Base-by-base conservation (phyloP, 2,113 vertebrate genomes). In the Gorsachius goisagi region DNA sequence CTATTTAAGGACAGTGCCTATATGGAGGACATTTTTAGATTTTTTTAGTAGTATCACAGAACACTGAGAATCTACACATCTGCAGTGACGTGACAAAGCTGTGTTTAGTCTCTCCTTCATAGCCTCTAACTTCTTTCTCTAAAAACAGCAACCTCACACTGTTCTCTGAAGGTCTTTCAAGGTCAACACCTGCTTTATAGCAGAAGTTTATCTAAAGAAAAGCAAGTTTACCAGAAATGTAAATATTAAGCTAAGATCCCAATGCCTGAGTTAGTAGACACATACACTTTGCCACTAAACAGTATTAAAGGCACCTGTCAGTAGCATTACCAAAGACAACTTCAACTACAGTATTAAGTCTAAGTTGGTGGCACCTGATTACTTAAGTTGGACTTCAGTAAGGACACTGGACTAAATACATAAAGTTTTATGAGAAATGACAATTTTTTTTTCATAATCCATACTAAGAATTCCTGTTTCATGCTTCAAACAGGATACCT, bases 191-290 rank as follows among this genome's bases (percentile, higher is more conserved):
- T 88, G 59, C 71, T 62, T 92, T 52, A 45, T 2, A 85, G 39
- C 56, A 76, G 44, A 47, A 85, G 9, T 56, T 84, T 89, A 95
- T 73, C 75, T 69, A 45, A 55, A 94, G 49, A 85, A 88, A 95
- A 93, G 15, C 50, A 92, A 49, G 45, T 58, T 45, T 90, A 89
- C 44, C 37, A 85, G 50, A 90, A 93, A 86, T 41, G 72, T 55
- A 93, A 96, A 92, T 50, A 95, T 62, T 96, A 80, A 69, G 69
- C 44, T 76, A 83, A 79, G 15, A 76, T 85, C n/a, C 22, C 27
- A 89, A 20, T 5, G 18, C 18, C 62, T 9, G 7, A 63, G 30
- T 39, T 50, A 60, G 58, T 23, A 59, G 33, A 88, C 30, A 74
- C 17, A 22, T 11, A 62, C 7, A 30, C 39, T 85, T 41, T 83